phyloP scores from a whole-genome alignment of 2,797 vertebrate genomes.

The Bovichtus variegatus region DNA sequence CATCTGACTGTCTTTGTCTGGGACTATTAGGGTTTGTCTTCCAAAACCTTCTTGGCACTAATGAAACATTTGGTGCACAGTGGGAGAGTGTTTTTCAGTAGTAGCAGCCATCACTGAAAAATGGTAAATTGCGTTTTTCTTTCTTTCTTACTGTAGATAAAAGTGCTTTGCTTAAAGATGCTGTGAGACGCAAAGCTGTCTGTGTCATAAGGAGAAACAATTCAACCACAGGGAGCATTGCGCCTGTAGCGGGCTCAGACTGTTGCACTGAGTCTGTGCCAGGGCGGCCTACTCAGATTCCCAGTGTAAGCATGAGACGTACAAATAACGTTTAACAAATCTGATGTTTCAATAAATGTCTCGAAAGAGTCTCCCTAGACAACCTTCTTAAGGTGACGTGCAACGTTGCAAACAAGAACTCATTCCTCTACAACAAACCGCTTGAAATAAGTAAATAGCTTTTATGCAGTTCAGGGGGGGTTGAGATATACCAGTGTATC shows the following conservation, averaged over 20 bases:
- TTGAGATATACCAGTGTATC: too few relatives aligned
- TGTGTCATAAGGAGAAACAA: not conserved
- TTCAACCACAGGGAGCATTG: not conserved
- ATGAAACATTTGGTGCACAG: constrained; percentile 2
- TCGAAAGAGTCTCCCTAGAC: not conserved
- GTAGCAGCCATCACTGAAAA: not conserved
- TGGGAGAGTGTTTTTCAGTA: not conserved
- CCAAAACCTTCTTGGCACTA: constrained; percentile 7
- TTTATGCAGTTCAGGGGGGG: too few relatives aligned
- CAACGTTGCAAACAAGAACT: not conserved
- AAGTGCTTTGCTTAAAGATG: not conserved
- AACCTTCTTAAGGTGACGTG: not conserved
- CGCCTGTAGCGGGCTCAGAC: not conserved
- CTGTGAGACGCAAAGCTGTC: not conserved
- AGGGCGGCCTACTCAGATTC: not conserved
- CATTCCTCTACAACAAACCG: not conserved
- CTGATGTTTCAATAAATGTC: constrained; percentile 2
- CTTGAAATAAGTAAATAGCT: not conserved
- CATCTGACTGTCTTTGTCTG: constrained; percentile 27
- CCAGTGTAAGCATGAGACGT: not conserved
- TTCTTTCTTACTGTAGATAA: not conserved
- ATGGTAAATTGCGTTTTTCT: not conserved
- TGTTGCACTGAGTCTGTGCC: not conserved
- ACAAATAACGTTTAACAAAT: not conserved
- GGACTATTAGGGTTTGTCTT: constrained; percentile 18